Evolutionary conservation across 1,140 invertebrate species (phyloP), one percentile per base, ranked within the genome.

Genomic region (Hycleus phaleratus): DNA sequence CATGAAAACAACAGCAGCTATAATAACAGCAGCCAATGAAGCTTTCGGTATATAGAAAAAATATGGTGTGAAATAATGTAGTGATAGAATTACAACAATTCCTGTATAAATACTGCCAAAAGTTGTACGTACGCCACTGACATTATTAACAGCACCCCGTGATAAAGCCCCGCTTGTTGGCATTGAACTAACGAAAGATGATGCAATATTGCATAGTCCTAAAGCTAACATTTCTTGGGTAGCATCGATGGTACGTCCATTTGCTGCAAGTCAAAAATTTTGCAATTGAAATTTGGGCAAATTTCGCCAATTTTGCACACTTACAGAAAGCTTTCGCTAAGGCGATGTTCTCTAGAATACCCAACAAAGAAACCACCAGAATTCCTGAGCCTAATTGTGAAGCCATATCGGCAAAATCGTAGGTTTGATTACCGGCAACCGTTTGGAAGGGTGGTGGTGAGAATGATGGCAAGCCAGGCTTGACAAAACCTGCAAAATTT

Each of bases 61-160:
- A 56, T 88, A 91, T 2, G 88, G 84, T 0, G 91, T 93, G 44
- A 95, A 77, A 67, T 91, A 88, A 69, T 84, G 82, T 6, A 91
- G 74, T 1, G 88, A 85, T 5, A 90, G 67, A 40, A 93, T 77
- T 6, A 92, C 89, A 9, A 87, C 75, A 38, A 85, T 77, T 49
- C 84, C 90, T 25, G 91, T 93, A 66, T 90, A 86, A 39, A 94
- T 75, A 0, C 90, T 88, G 26, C 85, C 82, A 52, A 90, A 81
- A 11, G 90, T 88, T 4, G 89, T 90, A 64, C 81, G 82, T 0
- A 93, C 91, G 9, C 91, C 91, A 62, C 86, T 88, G 9, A 88
- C 87, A 68, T 92, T 85, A 74, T 94, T 94, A 4, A 95, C 89
- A 38, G 91, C 91, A 49, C 91, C 91, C 44, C 88, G 78, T 11